phyloP scores from a whole-genome alignment of 2,113 vertebrate genomes.

The Ramphastos sulfuratus region DNA sequence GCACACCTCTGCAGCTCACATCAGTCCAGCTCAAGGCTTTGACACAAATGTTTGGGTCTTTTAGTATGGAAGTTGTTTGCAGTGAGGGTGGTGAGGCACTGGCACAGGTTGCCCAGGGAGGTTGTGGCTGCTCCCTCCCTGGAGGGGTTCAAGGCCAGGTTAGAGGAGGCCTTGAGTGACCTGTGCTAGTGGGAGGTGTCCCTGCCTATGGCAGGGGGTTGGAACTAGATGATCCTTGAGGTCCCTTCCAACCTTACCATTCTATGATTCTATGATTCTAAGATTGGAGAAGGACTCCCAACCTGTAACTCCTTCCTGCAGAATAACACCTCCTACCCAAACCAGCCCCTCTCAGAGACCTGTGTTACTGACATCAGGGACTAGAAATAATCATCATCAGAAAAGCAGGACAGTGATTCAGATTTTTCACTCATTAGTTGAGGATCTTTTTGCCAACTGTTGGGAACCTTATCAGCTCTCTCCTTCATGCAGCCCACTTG shows the following conservation, averaged over 20 bases:
- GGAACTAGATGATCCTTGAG: no score
- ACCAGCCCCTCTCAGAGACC: background rate
- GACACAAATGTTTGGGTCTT: background rate
- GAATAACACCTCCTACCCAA: background rate
- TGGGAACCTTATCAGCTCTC: constrained; percentile 19
- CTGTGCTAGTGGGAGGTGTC: no score
- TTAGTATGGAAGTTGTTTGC: no score
- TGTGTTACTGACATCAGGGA: background rate
- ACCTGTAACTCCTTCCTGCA: background rate
- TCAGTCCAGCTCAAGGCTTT: background rate
- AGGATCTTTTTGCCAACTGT: constrained; percentile 19
- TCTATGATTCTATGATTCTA: no score
- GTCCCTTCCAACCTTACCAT: no score
- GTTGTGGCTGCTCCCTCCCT: no score
- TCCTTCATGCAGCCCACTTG: constrained; percentile 24
- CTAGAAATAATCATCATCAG: background rate
- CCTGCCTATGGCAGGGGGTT: no score
- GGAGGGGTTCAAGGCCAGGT: no score
- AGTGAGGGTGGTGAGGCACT: no score
- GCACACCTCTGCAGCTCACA: background rate
- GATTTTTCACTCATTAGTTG: constrained; percentile 40
- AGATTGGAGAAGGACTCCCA: background rate
- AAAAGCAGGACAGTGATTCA: background rate
- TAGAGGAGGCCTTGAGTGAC: no score
- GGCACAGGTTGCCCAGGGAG: no score